Evolutionary conservation across 2,888 invertebrate genomes (phyloP).

Genomic region (Torymus tubicola): DNA sequence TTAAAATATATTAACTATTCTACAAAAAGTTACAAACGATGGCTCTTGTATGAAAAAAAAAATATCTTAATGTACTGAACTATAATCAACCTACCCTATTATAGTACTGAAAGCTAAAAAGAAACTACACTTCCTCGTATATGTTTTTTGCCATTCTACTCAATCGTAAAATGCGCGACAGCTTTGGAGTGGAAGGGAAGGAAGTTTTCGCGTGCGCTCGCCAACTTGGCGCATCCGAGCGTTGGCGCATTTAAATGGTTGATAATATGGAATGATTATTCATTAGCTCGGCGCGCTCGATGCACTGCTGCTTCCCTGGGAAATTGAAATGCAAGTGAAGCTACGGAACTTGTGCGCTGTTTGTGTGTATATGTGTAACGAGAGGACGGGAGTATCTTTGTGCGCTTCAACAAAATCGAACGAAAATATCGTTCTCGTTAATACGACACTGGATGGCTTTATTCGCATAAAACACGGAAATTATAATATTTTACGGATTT

Average conservation of each 20-base stretch:
- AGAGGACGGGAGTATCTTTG: background rate
- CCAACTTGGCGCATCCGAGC: slow-evolving; percentile 36
- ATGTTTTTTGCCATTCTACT: too few species aligned
- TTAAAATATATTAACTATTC: too few species aligned
- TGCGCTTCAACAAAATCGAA: slow-evolving; percentile 22
- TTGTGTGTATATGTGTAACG: background rate
- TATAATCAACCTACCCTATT: too few species aligned
- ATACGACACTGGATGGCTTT: slow-evolving; percentile 3
- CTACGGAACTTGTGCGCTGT: background rate
- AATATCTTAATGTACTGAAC: too few species aligned
- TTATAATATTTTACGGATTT: slow-evolving; percentile 1
- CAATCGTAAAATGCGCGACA: too few species aligned
- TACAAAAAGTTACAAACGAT: too few species aligned
- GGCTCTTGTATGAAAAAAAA: too few species aligned
- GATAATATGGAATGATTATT: slow-evolving; percentile 52
- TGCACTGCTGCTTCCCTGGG: background rate
- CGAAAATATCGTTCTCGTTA: slow-evolving; percentile 42
- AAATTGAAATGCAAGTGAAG: slow-evolving; percentile 43
- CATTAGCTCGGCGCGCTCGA: slow-evolving; percentile 19
- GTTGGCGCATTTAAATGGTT: slow-evolving; percentile 47
- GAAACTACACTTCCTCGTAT: too few species aligned
- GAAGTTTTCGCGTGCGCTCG: background rate
- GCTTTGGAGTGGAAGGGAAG: background rate
- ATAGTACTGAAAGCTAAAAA: too few species aligned
- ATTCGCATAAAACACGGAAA: slow-evolving; percentile 14